Base-by-base conservation (phyloP, 2,888 invertebrate species). In the Ornithoptera alexandrae region DNA sequence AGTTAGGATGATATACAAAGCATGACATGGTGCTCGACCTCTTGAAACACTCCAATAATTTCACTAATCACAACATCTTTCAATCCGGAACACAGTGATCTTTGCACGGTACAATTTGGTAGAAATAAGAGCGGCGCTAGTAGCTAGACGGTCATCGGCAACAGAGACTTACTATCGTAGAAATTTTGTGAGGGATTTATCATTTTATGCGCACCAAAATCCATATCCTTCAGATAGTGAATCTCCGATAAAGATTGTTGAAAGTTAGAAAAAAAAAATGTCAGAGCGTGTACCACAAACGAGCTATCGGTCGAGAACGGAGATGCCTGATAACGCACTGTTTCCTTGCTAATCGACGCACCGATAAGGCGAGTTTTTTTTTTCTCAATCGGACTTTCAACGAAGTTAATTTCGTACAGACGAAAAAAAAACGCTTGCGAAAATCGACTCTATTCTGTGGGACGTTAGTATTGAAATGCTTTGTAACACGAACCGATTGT, bases 291-390 rank as follows among this genome's bases (percentile, higher is more conserved):
- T 73, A 74, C 72, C 72, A 74, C 77, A 74, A 77, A 76, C 77
- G 77, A 81, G 81, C 81, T 85, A 84, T 84, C 80, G 78, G 79
- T 80, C 77, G 76, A 75, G 73, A 78, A 78, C 76, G 74, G 74
- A 79, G 80, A 79, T 83, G 79, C 65, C 78, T 75, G 85, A 84
- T 85, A 82, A 79, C 76, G 71, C 70, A 69, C 70, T 70, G 71
- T 71, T 30, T 73, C 73, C 78, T 75, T 74, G 74, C 79, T 81
- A 82, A 83, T 83, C 79, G 76, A 73, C 77, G 71, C 72, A 70
- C 72, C 74, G 79, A 83, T 81, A 81, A 80, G 72, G 73, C 72
- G 67, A 70, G 67, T 6, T 74, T 73, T 71, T 72, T 74, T 76
- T 77, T 75, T 75, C 75, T 73, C 72, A 71, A 72, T 71, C 69